These are phyloP conservation scores for Pitangus sulphuratus DNA, from an alignment of 2,797 vertebrate genomes.

Conservation along the genomic window DNA sequence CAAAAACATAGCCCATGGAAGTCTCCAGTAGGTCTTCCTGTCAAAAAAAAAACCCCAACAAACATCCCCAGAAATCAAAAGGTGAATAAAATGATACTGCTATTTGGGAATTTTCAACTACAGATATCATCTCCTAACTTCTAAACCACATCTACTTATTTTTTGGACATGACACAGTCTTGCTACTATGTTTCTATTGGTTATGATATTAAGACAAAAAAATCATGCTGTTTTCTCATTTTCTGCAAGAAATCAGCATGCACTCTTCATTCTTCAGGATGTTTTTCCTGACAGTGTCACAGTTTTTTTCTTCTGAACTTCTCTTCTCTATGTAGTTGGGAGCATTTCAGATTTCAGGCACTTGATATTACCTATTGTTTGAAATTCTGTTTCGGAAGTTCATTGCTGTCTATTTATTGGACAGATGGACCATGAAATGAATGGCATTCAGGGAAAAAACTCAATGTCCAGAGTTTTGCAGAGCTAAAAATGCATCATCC, in stretches of 20 bases:
- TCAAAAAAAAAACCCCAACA: background rate
- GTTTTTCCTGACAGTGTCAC: background rate
- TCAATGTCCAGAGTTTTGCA: slow-evolving; percentile 3
- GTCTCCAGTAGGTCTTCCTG: background rate
- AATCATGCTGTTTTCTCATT: background rate
- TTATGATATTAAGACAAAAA: background rate
- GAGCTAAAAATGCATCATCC: slow-evolving; percentile 31
- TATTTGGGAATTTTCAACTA: background rate
- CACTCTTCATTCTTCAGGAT: background rate
- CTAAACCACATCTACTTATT: background rate
- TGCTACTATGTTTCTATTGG: background rate
- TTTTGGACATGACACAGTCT: background rate
- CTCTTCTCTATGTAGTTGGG: background rate
- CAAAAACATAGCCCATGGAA: background rate
- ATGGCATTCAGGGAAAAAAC: slow-evolving; percentile 27
- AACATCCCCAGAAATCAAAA: background rate
- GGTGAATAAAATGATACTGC: background rate
- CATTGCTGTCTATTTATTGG: slow-evolving; percentile 32
- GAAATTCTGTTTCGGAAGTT: background rate
- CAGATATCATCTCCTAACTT: background rate
- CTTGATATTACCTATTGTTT: background rate
- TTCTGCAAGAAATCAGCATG: background rate
- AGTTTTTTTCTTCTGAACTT: slow-evolving; percentile 7
- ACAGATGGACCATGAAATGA: slow-evolving; percentile 24
- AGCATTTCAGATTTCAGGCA: slow-evolving; percentile 18